A percentile compares a stretch with the other conserved stretches of the same genome.
These are phyloP conservation scores for Darwinula stevensoni DNA, from an alignment of 2,888 invertebrate species.

Conservation along the genomic window DNA sequence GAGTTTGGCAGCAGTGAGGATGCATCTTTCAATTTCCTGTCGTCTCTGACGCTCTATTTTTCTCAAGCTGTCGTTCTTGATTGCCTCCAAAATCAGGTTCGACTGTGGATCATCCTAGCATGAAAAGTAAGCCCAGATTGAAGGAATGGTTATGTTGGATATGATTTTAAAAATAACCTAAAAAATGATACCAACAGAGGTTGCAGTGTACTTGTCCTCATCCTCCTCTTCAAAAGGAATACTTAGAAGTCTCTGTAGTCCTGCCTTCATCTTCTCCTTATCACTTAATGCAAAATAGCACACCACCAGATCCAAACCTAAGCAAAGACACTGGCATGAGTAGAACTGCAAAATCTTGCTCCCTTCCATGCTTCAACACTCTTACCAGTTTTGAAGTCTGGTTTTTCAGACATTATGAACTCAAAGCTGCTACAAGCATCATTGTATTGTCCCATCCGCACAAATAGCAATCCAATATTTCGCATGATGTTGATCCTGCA, in stretches of 20 bases:
- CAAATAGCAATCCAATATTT: conserved; percentile 79
- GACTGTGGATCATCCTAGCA: conserved; percentile 25
- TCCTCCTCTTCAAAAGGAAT: conserved; percentile 46
- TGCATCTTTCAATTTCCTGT: conserved; percentile 43
- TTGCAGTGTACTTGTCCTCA: conserved; percentile 33
- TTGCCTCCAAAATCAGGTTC: conserved; percentile 32
- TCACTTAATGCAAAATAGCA: conserved; percentile 71
- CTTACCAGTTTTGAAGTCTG: conserved; percentile 48
- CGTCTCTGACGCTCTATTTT: conserved; percentile 36
- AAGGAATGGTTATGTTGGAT: too few relatives aligned
- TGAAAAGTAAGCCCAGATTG: background rate
- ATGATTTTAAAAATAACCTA: too few relatives aligned
- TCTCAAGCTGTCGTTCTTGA: conserved; percentile 43
- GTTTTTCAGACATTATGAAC: conserved; percentile 86
- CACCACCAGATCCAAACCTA: conserved; percentile 59
- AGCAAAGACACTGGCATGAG: too few relatives aligned
- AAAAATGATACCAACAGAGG: conserved; percentile 14
- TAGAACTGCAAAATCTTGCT: too few relatives aligned
- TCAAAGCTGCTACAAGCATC: conserved; percentile 92
- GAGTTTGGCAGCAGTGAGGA: conserved; percentile 58
- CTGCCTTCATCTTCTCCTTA: conserved; percentile 67
- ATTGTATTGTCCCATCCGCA: conserved; percentile 81
- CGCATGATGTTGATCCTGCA: conserved; percentile 79
- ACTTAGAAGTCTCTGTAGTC: conserved; percentile 63
- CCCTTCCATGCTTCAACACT: too few relatives aligned